A percentile compares a stretch with the other conserved stretches of the same genome.
These are phyloP conservation scores for Leucophora obtusa DNA, from an alignment of 2,888 invertebrate genomes.

Conservation along the genomic window DNA sequence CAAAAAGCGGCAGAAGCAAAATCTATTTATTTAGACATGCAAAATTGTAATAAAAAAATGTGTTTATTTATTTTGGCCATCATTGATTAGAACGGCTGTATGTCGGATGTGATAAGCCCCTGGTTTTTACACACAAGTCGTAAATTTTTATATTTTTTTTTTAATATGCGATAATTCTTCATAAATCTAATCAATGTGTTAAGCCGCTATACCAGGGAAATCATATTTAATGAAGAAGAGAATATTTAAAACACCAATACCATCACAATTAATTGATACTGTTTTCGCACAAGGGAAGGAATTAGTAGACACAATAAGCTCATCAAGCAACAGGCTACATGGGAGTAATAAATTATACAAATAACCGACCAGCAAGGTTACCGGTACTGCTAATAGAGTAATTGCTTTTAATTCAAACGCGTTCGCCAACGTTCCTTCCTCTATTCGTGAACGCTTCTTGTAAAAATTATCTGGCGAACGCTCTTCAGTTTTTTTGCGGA, in stretches of 20 bases:
- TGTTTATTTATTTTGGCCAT: neutral
- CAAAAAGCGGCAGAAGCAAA: neutral
- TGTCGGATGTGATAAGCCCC: conserved; percentile 9
- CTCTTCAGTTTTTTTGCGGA: too few relatives aligned
- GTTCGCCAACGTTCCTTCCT: too few relatives aligned
- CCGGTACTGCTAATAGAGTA: too few relatives aligned
- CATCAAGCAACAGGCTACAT: too few relatives aligned
- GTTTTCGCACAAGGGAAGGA: too few relatives aligned
- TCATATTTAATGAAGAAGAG: conserved; percentile 1
- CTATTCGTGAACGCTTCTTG: too few relatives aligned
- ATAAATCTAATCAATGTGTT: conserved; percentile 42
- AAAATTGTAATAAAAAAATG: conserved; percentile 27
- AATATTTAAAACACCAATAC: neutral
- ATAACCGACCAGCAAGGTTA: too few relatives aligned
- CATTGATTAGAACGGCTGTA: neutral
- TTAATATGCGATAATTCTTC: conserved; percentile 44
- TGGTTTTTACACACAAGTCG: conserved; percentile 1
- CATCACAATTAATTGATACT: too few relatives aligned
- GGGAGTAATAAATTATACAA: too few relatives aligned
- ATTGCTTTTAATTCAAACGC: too few relatives aligned
- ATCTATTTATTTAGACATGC: conserved; percentile 29
- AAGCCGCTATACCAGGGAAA: neutral
- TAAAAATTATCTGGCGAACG: too few relatives aligned
- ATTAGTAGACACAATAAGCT: too few relatives aligned
- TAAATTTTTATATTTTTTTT: conserved; percentile 25